These are phyloP conservation scores for Oncorhynchus gorbuscha DNA, from an alignment of 2,113 vertebrate genomes.

Conservation along the genomic window DNA sequence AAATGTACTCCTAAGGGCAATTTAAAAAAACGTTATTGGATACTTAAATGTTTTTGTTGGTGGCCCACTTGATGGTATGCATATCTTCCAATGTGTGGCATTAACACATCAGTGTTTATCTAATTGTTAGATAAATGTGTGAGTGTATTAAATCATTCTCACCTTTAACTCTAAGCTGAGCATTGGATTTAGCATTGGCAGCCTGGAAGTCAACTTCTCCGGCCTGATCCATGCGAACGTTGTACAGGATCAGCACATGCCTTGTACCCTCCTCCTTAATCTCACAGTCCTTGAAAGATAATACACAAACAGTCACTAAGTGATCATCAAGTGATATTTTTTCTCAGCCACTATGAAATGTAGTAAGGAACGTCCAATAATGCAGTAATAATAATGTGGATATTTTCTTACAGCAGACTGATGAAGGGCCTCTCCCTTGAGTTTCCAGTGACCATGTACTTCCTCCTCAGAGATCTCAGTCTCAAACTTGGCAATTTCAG, in stretches of 20 bases:
- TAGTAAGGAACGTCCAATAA: neutral
- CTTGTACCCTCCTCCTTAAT: constrained; percentile 90
- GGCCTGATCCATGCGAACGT: constrained; percentile 87
- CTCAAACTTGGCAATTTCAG: constrained; percentile 91
- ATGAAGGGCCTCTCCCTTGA: constrained; percentile 87
- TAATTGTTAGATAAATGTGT: neutral
- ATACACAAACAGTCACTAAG: neutral
- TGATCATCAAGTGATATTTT: neutral
- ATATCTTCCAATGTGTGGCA: neutral
- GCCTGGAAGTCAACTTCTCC: constrained; percentile 91
- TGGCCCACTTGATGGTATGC: neutral
- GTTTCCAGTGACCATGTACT: constrained; percentile 89
- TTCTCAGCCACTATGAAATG: neutral
- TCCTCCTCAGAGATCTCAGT: constrained; percentile 94
- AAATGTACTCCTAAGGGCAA: neutral
- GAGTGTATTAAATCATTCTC: constrained; percentile 36
- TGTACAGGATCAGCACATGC: constrained; percentile 86
- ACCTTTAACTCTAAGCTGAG: constrained; percentile 97
- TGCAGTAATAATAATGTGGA: neutral
- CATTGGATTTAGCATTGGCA: constrained; percentile 91
- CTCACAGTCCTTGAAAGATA: constrained; percentile 81
- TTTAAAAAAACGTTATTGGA: too few species aligned
- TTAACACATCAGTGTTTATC: neutral
- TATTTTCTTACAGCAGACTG: constrained; percentile 82
- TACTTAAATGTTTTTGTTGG: neutral